A percentile compares a stretch with the other conserved stretches of the same genome.
These are phyloP conservation scores for Gymnoscelis rufifasciata DNA, from an alignment of 2,888 invertebrate genomes.

Conservation along the genomic window DNA sequence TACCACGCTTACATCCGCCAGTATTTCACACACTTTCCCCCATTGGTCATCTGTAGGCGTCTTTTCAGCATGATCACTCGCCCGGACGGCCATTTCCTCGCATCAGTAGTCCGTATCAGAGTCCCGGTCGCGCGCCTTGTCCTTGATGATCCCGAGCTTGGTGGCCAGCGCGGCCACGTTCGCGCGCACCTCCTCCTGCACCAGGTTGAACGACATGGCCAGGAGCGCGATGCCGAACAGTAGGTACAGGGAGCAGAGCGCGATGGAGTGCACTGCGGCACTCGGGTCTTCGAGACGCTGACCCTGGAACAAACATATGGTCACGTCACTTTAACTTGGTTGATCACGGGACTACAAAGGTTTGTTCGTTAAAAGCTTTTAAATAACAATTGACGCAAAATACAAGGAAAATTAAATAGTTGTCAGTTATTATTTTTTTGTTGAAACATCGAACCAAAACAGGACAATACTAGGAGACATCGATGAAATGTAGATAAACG, in stretches of 20 bases:
- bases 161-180: constrained; percentile 92
- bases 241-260: constrained; percentile 93
- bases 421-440: no score
- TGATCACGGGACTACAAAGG: no score
- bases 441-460: no score
- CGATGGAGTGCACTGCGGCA: constrained; percentile 80
- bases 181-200: constrained; percentile 95
- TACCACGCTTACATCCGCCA: no score
- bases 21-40: no score
- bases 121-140: constrained; percentile 82
- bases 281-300: constrained; percentile 47
- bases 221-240: constrained; percentile 95
- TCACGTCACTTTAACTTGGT: background rate
- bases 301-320: constrained; percentile 36
- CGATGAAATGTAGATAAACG: no score
- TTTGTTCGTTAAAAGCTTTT: no score
- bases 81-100: background rate
- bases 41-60: no score
- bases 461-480: no score
- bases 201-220: constrained; percentile 98
- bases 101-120: constrained; percentile 57
- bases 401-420: no score
- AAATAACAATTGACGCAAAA: no score
- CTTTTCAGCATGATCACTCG: no score
- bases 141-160: constrained; percentile 91